Conservation (phyloP, 2,888 invertebrate genomes). For the Apodemia mormo region DNA sequence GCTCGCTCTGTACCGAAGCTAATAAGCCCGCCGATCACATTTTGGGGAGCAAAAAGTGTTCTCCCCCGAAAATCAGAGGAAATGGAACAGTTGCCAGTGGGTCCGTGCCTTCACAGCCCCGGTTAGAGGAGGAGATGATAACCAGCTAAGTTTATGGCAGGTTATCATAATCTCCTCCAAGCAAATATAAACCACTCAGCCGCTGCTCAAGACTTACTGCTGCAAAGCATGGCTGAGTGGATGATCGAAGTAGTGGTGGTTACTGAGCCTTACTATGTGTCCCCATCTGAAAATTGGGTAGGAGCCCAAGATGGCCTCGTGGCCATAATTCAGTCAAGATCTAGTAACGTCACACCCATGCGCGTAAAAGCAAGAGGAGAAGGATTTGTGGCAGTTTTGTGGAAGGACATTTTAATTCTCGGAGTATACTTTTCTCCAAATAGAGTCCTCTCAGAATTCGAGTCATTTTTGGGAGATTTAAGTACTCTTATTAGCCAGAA, state of each 20-base stretch:
- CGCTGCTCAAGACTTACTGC: neutral
- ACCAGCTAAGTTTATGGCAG: neutral
- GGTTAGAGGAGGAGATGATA: neutral
- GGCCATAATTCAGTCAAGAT: neutral
- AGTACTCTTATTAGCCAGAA: neutral
- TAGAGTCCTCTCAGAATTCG: neutral
- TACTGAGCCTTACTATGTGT: neutral
- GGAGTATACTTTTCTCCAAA: neutral
- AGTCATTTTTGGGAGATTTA: neutral
- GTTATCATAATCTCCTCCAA: neutral
- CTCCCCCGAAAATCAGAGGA: neutral
- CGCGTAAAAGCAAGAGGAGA: neutral
- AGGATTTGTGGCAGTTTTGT: neutral
- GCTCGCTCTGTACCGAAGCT: neutral
- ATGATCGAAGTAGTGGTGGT: neutral
- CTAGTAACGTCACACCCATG: neutral
- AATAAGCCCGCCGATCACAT: neutral
- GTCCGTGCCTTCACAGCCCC: neutral
- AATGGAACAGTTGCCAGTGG: neutral
- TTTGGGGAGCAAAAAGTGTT: neutral
- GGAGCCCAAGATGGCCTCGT: neutral
- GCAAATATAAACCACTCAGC: slow-evolving; percentile 1
- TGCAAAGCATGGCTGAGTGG: neutral
- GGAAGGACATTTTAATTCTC: neutral
- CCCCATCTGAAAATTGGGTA: neutral